Conservation (phyloP, 1,140 invertebrate genomes). For the Drosophila sp. region DNA sequence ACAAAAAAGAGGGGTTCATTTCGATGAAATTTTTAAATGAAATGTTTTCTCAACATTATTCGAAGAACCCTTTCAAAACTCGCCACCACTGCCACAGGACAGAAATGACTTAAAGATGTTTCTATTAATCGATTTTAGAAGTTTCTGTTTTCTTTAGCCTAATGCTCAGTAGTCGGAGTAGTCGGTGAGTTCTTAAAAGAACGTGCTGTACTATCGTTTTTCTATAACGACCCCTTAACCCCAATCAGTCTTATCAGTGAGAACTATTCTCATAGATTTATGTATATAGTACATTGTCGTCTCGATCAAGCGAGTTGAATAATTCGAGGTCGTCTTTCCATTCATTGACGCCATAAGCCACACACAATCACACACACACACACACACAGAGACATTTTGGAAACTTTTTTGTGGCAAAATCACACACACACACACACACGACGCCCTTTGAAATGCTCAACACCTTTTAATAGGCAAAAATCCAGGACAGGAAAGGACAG, state of each 20-base stretch:
- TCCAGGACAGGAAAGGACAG: conserved; percentile 13
- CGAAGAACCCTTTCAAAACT: no score
- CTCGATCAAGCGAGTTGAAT: background rate
- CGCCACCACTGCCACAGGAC: no score
- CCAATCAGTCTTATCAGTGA: conserved; percentile 1
- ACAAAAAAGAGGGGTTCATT: no score
- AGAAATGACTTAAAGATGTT: no score
- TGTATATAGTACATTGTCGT: background rate
- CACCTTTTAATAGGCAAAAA: conserved; percentile 33
- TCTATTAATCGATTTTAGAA: no score
- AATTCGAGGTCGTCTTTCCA: conserved; percentile 35
- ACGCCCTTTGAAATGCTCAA: conserved; percentile 16
- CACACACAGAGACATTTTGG: conserved; percentile 46
- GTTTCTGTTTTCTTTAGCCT: no score
- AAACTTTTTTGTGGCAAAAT: background rate
- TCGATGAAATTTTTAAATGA: no score
- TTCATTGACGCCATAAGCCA: conserved; percentile 74
- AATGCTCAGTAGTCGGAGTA: background rate
- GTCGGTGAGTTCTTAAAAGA: background rate
- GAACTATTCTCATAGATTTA: background rate
- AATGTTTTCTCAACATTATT: no score
- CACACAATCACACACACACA: conserved; percentile 69
- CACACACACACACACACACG: background rate
- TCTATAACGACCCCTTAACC: background rate
- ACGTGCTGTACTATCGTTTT: background rate